Conservation (phyloP, 2,888 invertebrate species). For the Neuroscelio doddi region DNA sequence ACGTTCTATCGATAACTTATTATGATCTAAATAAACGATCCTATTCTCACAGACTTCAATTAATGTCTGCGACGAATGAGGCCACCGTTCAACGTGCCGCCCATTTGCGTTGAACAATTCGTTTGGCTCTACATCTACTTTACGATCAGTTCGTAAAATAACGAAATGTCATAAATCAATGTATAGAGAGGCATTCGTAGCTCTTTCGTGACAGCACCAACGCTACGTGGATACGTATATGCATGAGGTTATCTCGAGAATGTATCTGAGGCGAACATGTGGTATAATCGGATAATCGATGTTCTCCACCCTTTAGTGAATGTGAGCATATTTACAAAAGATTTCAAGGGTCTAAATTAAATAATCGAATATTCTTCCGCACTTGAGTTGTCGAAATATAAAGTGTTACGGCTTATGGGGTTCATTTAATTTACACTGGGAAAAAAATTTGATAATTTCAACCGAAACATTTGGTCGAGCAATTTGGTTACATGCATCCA, state of each 20-base stretch:
- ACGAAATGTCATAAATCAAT: slow-evolving; percentile 7
- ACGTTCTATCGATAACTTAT: background rate
- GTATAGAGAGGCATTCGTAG: background rate
- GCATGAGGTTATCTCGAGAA: background rate
- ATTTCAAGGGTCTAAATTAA: too few relatives aligned
- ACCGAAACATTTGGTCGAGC: too few relatives aligned
- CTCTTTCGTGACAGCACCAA: background rate
- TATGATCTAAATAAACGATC: background rate
- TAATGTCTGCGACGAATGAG: background rate
- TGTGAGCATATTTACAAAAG: too few relatives aligned
- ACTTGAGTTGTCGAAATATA: too few relatives aligned
- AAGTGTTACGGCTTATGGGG: too few relatives aligned
- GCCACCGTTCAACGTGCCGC: background rate
- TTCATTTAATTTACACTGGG: too few relatives aligned
- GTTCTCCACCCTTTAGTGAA: slow-evolving; percentile 2
- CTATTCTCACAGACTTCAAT: slow-evolving; percentile 1
- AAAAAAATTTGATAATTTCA: too few relatives aligned
- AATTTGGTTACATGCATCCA: too few relatives aligned
- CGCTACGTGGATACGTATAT: background rate
- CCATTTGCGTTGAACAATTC: slow-evolving; percentile 4
- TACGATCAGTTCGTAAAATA: slow-evolving; percentile 3
- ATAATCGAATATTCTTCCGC: too few relatives aligned
- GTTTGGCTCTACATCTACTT: slow-evolving; percentile 9
- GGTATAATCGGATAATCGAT: slow-evolving; percentile 2
- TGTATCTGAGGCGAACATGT: background rate